Conservation (phyloP, 2,797 vertebrate species). For the Melanotaenia trifasciata region DNA sequence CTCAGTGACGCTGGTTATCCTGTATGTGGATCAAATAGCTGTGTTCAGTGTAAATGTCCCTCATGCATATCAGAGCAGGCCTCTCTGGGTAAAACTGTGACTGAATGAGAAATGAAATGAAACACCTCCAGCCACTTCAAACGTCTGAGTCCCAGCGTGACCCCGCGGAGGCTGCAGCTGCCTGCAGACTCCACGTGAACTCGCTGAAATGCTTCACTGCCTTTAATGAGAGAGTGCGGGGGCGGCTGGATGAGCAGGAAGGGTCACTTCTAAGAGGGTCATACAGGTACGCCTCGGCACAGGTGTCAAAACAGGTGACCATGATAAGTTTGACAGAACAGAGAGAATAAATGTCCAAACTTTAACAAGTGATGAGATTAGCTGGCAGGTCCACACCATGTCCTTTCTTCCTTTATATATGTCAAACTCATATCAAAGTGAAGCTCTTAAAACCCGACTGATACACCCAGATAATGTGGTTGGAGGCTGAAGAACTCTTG, state of each 20-base stretch:
- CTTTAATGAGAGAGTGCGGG: conserved; percentile 37
- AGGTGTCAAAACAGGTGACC: conserved; percentile 24
- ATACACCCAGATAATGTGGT: too few species aligned
- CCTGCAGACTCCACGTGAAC: conserved; percentile 16
- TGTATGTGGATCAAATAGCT: conserved; percentile 43
- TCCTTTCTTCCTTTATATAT: too few species aligned
- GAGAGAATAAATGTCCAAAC: background rate
- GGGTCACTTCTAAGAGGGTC: conserved; percentile 30
- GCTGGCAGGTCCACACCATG: background rate
- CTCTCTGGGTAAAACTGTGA: conserved; percentile 18
- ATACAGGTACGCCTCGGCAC: conserved; percentile 13
- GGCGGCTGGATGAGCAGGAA: background rate
- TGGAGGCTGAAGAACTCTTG: too few species aligned
- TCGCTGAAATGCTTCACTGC: background rate
- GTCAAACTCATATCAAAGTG: too few species aligned
- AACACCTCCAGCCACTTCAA: conserved; percentile 52
- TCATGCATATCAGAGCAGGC: conserved; percentile 50
- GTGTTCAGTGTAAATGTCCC: conserved; percentile 55
- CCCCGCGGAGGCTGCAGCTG: conserved; percentile 25
- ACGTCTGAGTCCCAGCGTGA: conserved; percentile 28
- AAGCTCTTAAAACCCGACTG: too few species aligned
- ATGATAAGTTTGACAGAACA: background rate
- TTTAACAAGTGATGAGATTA: background rate
- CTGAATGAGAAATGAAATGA: conserved; percentile 47
- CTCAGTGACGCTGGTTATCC: conserved; percentile 11